These are phyloP conservation scores for Hyperoodon ampullatus DNA, from an alignment of 2,113 vertebrate species.

Conservation along the genomic window DNA sequence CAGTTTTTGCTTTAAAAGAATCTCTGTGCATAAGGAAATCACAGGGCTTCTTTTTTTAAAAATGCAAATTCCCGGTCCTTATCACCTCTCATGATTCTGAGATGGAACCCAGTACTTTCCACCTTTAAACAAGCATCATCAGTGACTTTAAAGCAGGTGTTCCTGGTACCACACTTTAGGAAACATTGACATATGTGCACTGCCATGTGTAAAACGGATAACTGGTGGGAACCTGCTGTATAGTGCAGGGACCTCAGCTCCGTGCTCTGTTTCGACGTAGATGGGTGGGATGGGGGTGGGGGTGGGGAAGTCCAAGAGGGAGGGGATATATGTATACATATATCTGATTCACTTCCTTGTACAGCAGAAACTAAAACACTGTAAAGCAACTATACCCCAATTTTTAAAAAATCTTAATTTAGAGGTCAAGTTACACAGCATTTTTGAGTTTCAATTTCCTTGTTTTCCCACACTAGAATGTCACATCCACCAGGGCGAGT, in stretches of 20 bases:
- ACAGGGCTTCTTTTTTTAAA: background rate
- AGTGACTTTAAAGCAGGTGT: background rate
- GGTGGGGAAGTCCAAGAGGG: too few species aligned
- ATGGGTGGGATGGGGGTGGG: too few species aligned
- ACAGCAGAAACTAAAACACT: too few species aligned
- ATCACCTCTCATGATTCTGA: background rate
- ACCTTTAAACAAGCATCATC: background rate
- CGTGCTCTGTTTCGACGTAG: too few species aligned
- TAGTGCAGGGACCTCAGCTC: too few species aligned
- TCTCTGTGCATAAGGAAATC: background rate
- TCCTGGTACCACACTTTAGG: background rate
- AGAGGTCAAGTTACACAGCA: background rate
- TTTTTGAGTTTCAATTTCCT: background rate
- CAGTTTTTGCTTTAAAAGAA: conserved; percentile 24
- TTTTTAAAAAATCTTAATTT: background rate
- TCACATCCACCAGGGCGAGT: background rate
- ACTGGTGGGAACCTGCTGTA: too few species aligned
- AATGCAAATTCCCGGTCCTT: background rate
- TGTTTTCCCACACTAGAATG: background rate
- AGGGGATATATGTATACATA: too few species aligned
- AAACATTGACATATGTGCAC: background rate
- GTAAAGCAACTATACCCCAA: too few species aligned
- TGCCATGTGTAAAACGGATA: too few species aligned
- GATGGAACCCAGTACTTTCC: background rate
- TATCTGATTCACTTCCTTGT: too few species aligned